Base-by-base conservation (phyloP, 1,140 invertebrate genomes). In the Cotesia glomerata region DNA sequence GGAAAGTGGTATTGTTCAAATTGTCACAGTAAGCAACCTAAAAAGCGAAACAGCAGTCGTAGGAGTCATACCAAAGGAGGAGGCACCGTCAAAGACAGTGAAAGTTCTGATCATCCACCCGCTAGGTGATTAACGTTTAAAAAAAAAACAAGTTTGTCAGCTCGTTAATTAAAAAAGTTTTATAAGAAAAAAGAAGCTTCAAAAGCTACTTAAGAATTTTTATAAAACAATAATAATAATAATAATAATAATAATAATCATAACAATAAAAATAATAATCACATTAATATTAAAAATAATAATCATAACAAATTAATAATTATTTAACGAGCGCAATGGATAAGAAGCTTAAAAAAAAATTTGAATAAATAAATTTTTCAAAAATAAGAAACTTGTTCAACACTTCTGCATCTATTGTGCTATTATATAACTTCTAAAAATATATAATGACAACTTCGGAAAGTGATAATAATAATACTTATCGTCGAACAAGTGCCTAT, bases 1-100 rank as follows among this genome's bases (percentile, higher is more conserved):
- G 94, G 94, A 61, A 95, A 96, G 85, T 95, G 94, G 94, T 94
- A 95, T 82, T 95, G 94, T 84, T 90, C 91, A 5, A 92, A 93
- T 76, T 95, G 95, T 84, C 91, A 93, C 75, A 90, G 91, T 36
- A 94, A 94, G 73, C 92, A 93, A 77, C 93, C 93, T 76, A 93
- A 92, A 82, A 93, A 93, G 79, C 89, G 90, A 63, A 88, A 91
- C 79, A 88, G 85, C 82, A 89, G 87, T 80, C 84, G 86, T 77
- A 86, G 87, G 69, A 89, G 88, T 84, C 84, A 85, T 73, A 88
- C 83, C 74, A 83, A 84, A 82, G 82, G 83, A 71, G 81, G 76
- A 71, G 77, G 78, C 65, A 79, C 77, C 66, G 82, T 79, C 61
- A 85, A 85, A 81, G 89, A 90, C 76, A 88, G 86, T 81, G 89